phyloP scores from a whole-genome alignment of 2,888 invertebrate species.

The Sesamia inferens region DNA sequence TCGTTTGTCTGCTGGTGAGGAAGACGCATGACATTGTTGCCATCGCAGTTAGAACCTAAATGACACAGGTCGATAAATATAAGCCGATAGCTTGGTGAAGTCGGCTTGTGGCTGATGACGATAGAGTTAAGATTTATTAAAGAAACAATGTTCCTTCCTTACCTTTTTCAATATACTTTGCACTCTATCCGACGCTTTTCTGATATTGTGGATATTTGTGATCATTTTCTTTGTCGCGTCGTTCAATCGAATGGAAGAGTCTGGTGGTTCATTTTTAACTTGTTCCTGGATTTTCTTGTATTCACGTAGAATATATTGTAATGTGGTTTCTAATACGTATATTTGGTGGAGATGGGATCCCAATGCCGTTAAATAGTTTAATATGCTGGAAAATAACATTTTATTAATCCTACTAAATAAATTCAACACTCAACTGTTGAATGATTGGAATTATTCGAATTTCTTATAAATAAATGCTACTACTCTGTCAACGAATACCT shows the following conservation, averaged over 20 bases:
- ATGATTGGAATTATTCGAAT: too few species aligned
- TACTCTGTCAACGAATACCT: too few species aligned
- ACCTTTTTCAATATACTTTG: slow-evolving; percentile 77
- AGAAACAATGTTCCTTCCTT: slow-evolving; percentile 28
- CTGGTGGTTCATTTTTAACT: slow-evolving; percentile 81
- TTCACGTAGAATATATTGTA: slow-evolving; percentile 88
- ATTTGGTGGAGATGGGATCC: slow-evolving; percentile 90
- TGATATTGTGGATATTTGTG: slow-evolving; percentile 75
- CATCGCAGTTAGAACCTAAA: background rate
- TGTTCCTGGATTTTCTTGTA: slow-evolving; percentile 75
- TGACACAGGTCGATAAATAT: background rate
- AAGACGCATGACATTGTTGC: background rate
- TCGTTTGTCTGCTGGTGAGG: too few species aligned
- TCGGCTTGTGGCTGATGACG: too few species aligned
- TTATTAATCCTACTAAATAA: background rate
- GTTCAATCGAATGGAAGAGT: slow-evolving; percentile 74
- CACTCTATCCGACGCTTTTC: slow-evolving; percentile 76
- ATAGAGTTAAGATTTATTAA: background rate
- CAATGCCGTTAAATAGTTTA: slow-evolving; percentile 88
- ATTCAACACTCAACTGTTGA: background rate
- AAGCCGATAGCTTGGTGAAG: background rate
- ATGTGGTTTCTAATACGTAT: slow-evolving; percentile 89
- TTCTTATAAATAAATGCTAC: too few species aligned
- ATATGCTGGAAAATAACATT: slow-evolving; percentile 82
- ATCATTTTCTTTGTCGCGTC: slow-evolving; percentile 73